Percentiles rank a stretch among this genome's conserved stretches.
Conservation (phyloP, 2,888 invertebrate species). For the Villa cingulata region DNA sequence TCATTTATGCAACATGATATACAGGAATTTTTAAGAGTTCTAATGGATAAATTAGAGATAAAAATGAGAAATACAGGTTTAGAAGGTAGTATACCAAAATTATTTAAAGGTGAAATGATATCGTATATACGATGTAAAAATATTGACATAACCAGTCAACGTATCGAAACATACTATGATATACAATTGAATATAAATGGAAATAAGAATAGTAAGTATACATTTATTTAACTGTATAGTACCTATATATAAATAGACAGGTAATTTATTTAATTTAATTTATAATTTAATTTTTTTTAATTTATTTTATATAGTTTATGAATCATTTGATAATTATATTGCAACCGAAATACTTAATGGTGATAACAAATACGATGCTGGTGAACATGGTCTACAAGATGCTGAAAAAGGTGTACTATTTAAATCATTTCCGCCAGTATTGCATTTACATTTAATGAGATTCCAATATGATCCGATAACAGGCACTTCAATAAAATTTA, state of each 20-base stretch:
- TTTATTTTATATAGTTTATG: conserved; percentile 42
- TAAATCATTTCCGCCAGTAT: conserved; percentile 88
- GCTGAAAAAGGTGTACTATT: conserved; percentile 97
- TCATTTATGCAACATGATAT: conserved; percentile 99
- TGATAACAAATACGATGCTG: conserved; percentile 98
- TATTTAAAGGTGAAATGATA: conserved; percentile 98
- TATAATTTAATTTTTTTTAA: neutral
- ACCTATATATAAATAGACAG: no score
- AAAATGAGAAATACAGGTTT: conserved; percentile 99
- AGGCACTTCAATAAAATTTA: conserved; percentile 96
- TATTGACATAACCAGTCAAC: conserved; percentile 88
- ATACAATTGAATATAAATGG: conserved; percentile 98
- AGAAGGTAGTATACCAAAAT: conserved; percentile 90
- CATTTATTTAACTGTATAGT: no score
- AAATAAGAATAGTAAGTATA: conserved; percentile 60
- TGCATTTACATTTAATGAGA: conserved; percentile 95
- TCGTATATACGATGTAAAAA: conserved; percentile 97
- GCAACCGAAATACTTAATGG: conserved; percentile 90
- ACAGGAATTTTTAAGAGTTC: conserved; percentile 73
- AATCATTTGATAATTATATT: conserved; percentile 94
- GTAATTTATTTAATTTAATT: neutral
- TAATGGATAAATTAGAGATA: conserved; percentile 93
- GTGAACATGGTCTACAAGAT: conserved; percentile 88
- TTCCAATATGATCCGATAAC: conserved; percentile 97
- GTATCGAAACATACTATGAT: conserved; percentile 96